phyloP scores from a whole-genome alignment of 2,888 invertebrate genomes.

The Muschampia plurimacula region DNA sequence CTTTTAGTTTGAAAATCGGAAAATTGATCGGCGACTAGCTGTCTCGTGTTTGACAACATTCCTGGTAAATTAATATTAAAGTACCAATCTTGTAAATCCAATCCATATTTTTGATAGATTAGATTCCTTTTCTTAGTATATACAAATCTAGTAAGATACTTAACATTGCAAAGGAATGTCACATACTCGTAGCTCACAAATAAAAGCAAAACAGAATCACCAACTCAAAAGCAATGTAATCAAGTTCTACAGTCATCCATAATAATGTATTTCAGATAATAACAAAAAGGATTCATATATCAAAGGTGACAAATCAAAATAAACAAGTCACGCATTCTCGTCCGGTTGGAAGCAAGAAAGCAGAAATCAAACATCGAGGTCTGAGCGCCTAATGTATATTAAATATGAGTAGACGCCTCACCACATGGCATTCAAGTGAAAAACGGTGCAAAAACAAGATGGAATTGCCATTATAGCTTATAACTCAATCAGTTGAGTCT shows the following conservation, averaged over 20 bases:
- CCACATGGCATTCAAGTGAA: conserved; percentile 74
- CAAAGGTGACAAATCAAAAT: conserved; percentile 82
- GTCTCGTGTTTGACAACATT: conserved; percentile 77
- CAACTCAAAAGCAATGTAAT: conserved; percentile 58
- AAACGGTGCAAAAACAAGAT: conserved; percentile 80
- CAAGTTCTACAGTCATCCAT: conserved; percentile 62
- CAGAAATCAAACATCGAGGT: conserved; percentile 69
- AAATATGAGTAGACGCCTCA: conserved; percentile 70
- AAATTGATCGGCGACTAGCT: conserved; percentile 68
- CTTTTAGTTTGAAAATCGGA: conserved; percentile 15
- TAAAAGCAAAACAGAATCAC: conserved; percentile 50
- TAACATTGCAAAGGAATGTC: conserved; percentile 3
- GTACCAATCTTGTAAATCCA: conserved; percentile 1
- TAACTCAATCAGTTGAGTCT: conserved; percentile 79
- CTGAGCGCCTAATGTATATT: conserved; percentile 76
- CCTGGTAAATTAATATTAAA: conserved; percentile 47
- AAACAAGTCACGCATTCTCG: conserved; percentile 77
- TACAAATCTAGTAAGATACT: neutral
- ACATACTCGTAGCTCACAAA: conserved; percentile 33
- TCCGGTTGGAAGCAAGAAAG: conserved; percentile 65
- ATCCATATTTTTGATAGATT: neutral
- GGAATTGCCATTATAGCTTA: conserved; percentile 82
- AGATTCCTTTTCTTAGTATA: neutral
- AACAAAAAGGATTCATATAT: conserved; percentile 78
- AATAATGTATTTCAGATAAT: conserved; percentile 69